phyloP scores from a whole-genome alignment of 2,797 vertebrate genomes.

The Cyprinella venusta region DNA sequence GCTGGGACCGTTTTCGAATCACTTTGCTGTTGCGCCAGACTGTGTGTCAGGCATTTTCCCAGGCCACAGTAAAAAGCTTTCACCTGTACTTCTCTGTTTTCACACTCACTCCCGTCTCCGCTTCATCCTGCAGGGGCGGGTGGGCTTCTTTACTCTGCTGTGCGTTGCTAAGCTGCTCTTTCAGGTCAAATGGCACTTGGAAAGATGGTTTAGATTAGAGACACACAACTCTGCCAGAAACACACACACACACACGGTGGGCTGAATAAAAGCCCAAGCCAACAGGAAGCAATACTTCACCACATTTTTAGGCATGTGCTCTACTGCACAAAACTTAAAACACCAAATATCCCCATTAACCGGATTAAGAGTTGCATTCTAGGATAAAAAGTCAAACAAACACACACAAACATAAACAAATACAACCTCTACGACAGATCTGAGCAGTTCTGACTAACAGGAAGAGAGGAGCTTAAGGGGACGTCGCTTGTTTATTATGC shows the following conservation, averaged over 20 bases:
- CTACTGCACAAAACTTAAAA: background rate
- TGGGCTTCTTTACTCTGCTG: constrained; percentile 51
- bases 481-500: background rate
- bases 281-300: constrained; percentile 20
- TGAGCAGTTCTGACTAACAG: background rate
- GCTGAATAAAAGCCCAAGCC: background rate
- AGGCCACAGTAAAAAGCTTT: constrained; percentile 19
- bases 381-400: background rate
- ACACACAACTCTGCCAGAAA: constrained; percentile 27
- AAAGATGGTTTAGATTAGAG: constrained; percentile 70
- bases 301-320: background rate
- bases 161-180: constrained; percentile 67
- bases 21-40: background rate
- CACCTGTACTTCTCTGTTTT: constrained; percentile 19
- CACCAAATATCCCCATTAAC: background rate
- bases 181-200: constrained; percentile 69
- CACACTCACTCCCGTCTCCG: constrained; percentile 11
- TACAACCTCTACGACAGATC: background rate
- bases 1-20: background rate
- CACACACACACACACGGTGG: constrained; percentile 19
- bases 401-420: background rate
- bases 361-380: background rate
- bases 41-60: constrained; percentile 13
- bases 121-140: constrained; percentile 10
- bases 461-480: background rate